Conservation (phyloP, 2,888 invertebrate genomes). For the Macroteleia sp. region DNA sequence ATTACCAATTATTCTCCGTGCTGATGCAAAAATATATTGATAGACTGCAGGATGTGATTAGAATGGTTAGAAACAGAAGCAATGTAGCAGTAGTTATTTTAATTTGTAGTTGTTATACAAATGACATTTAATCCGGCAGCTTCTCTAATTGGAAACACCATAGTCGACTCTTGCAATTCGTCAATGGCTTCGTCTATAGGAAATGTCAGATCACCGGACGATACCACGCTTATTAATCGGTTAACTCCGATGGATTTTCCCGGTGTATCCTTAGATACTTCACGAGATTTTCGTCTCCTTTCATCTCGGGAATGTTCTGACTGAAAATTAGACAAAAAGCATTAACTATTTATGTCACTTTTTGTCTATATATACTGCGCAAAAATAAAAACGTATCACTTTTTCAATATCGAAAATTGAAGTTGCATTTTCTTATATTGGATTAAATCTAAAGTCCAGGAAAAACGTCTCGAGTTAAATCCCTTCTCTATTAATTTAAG, state of each 20-base stretch:
- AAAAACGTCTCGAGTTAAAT: too few relatives aligned
- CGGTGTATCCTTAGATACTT: constrained; percentile 79
- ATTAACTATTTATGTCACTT: too few relatives aligned
- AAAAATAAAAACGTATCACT: too few relatives aligned
- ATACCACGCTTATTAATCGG: constrained; percentile 94
- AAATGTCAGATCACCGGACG: constrained; percentile 95
- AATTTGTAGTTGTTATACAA: constrained; percentile 97
- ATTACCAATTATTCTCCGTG: too few relatives aligned
- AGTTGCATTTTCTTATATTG: too few relatives aligned
- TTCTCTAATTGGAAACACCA: constrained; percentile 88
- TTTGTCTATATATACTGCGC: too few relatives aligned
- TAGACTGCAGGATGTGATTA: constrained; percentile 93
- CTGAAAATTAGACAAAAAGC: constrained; percentile 42
- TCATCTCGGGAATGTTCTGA: constrained; percentile 89
- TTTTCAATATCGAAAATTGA: too few relatives aligned
- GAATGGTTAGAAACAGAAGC: constrained; percentile 91
- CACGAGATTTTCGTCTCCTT: constrained; percentile 88
- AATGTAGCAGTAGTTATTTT: constrained; percentile 94
- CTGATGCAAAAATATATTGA: constrained; percentile 94
- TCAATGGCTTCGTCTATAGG: constrained; percentile 88
- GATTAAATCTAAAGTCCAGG: too few relatives aligned
- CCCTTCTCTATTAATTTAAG: too few relatives aligned
- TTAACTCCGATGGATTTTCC: constrained; percentile 95
- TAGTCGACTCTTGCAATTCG: constrained; percentile 86
- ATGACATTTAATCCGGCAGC: constrained; percentile 86